Conservation (phyloP, 2,113 vertebrate genomes). For the Poeciliopsis prolifica region DNA sequence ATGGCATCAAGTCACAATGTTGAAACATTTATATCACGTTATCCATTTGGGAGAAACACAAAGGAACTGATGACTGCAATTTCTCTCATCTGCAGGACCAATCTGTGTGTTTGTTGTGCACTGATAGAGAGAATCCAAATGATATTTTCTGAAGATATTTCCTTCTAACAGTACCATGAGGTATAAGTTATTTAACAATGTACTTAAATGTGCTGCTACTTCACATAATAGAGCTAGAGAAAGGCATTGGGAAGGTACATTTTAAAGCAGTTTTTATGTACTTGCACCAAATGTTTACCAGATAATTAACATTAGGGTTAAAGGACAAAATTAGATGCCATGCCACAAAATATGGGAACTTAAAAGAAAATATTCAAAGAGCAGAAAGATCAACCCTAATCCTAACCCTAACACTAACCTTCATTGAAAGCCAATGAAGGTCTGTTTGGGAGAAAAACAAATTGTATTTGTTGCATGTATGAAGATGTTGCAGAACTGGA, state of each 20-base stretch:
- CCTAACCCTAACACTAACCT: no score
- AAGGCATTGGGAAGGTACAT: not conserved
- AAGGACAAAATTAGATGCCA: not conserved
- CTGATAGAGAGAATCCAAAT: not conserved
- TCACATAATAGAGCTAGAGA: not conserved
- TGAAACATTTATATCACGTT: not conserved
- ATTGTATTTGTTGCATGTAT: no score
- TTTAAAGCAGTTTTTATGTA: not conserved
- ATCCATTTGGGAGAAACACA: not conserved
- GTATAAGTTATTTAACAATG: not conserved
- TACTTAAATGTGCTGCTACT: not conserved
- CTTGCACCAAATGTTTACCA: not conserved
- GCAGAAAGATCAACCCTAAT: no score
- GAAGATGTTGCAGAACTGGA: no score
- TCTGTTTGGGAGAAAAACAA: no score
- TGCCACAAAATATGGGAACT: not conserved
- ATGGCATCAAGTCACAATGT: not conserved
- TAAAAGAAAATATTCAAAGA: no score
- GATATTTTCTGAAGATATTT: not conserved
- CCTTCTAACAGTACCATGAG: not conserved
- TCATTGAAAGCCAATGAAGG: no score
- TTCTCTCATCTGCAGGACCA: conserved; percentile 19
- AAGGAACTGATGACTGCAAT: conserved; percentile 17
- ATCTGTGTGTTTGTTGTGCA: not conserved
- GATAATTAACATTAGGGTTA: not conserved